These are phyloP conservation scores for Pteruthius melanotis DNA, from an alignment of 2,113 vertebrate genomes.

Conservation along the genomic window DNA sequence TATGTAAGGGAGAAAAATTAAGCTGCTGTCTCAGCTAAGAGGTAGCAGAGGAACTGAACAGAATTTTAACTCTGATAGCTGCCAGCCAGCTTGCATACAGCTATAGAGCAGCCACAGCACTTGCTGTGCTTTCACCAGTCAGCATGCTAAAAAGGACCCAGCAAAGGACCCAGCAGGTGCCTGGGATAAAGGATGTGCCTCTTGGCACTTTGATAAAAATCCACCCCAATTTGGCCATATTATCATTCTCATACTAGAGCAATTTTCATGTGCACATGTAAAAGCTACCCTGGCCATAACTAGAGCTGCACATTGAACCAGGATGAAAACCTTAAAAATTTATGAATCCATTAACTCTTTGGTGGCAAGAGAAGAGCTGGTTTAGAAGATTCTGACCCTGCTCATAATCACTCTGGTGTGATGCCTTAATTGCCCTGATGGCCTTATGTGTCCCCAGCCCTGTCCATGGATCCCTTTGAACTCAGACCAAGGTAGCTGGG, in stretches of 20 bases:
- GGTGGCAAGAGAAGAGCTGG: background rate
- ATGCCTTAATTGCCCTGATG: background rate
- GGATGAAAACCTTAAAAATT: background rate
- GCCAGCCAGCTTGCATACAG: background rate
- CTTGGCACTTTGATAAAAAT: background rate
- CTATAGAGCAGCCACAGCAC: background rate
- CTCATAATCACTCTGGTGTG: background rate
- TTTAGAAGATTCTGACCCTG: background rate
- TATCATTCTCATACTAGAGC: background rate
- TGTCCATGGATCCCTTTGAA: background rate
- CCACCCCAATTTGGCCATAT: background rate
- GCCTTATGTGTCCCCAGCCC: rapidly evolving
- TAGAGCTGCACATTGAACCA: background rate
- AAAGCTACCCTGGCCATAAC: background rate
- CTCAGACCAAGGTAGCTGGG: background rate
- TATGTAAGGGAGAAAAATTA: background rate
- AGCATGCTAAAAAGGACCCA: background rate
- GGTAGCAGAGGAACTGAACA: background rate
- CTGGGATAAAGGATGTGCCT: background rate
- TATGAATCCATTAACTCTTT: background rate
- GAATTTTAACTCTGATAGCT: background rate
- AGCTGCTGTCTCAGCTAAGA: background rate
- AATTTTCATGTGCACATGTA: background rate
- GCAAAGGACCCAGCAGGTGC: background rate
- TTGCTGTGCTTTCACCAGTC: background rate